Conservation (phyloP, 2,888 invertebrate species). For the Celastrina argiolus region DNA sequence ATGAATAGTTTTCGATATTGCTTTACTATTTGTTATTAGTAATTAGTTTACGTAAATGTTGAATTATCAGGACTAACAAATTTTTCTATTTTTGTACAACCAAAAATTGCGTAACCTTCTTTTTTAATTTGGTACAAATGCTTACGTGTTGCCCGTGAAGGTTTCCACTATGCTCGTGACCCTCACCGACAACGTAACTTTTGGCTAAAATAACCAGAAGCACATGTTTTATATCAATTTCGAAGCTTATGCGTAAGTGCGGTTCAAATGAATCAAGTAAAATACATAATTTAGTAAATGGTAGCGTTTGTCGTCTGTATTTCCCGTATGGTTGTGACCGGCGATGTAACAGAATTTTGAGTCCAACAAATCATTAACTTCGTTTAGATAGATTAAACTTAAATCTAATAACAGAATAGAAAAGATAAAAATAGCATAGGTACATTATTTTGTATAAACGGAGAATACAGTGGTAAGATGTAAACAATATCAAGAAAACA, state of each 20-base stretch:
- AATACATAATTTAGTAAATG: neutral
- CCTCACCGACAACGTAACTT: slow-evolving; percentile 51
- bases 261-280: neutral
- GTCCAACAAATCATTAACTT: neutral
- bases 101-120: slow-evolving; percentile 74
- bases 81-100: slow-evolving; percentile 45
- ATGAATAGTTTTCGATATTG: neutral
- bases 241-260: slow-evolving; percentile 39
- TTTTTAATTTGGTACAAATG: slow-evolving; percentile 65
- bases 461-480: no score
- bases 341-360: slow-evolving; percentile 23
- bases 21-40: neutral
- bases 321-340: slow-evolving; percentile 36
- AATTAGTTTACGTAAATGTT: neutral
- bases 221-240: slow-evolving; percentile 44
- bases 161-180: slow-evolving; percentile 70
- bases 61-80: neutral
- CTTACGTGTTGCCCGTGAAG: slow-evolving; percentile 76
- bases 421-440: neutral
- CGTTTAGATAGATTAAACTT: neutral
- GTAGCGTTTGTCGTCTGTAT: neutral
- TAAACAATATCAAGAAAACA: slow-evolving; percentile 10
- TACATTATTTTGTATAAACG: neutral
- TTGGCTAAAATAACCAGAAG: slow-evolving; percentile 43
- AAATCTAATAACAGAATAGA: neutral